Evolutionary conservation across 2,113 vertebrate genomes (phyloP).

Genomic region (Eleginops maclovinus): DNA sequence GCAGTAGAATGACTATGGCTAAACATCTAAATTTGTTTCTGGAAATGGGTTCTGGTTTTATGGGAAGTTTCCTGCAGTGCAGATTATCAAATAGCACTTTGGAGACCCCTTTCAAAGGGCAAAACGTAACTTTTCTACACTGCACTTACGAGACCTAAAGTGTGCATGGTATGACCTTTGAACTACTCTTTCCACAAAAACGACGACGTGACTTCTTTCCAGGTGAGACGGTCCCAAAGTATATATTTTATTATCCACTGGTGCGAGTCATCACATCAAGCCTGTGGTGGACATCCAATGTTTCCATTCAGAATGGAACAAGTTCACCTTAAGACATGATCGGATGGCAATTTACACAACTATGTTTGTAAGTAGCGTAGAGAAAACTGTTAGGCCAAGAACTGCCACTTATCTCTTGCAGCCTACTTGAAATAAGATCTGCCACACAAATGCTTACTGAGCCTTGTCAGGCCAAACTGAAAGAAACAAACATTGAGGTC

Average conservation of each 20-base stretch:
- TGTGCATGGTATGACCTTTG: not conserved
- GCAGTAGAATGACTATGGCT: not conserved
- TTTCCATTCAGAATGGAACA: not conserved
- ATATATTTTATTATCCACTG: not conserved
- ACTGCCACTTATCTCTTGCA: not conserved
- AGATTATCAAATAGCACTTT: not conserved
- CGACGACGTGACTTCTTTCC: not conserved
- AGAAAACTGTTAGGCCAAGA: not conserved
- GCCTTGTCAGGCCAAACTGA: not conserved
- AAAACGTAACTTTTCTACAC: not conserved
- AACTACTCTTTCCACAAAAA: not conserved
- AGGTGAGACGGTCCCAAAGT: not conserved
- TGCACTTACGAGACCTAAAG: no score
- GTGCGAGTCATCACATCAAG: not conserved
- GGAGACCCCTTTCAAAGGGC: not conserved
- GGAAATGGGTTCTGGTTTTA: not conserved
- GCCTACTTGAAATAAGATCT: not conserved
- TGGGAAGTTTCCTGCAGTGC: not conserved
- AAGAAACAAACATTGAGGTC: not conserved
- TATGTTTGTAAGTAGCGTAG: not conserved
- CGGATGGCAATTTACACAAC: not conserved
- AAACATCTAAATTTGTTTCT: not conserved
- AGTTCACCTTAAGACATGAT: not conserved
- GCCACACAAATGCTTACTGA: not conserved
- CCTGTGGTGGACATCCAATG: not conserved